Percentiles rank a stretch among this genome's conserved stretches.
These are phyloP conservation scores for Euphydryas editha DNA, from an alignment of 2,888 invertebrate species.

Conservation along the genomic window DNA sequence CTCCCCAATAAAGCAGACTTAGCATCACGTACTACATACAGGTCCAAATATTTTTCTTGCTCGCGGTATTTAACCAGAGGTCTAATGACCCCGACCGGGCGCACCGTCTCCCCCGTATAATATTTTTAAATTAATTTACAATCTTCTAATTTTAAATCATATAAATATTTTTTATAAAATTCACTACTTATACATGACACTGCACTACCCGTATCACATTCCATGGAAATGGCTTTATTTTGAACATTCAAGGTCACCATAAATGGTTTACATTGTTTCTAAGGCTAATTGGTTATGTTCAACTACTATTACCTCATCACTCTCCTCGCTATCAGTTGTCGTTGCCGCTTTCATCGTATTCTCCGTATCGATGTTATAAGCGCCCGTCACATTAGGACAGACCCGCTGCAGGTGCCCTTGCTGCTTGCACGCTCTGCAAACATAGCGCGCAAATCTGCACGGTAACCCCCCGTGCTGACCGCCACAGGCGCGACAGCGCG, in stretches of 20 bases:
- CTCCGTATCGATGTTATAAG: background rate
- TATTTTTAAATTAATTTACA: background rate
- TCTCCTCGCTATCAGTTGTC: background rate
- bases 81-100: background rate
- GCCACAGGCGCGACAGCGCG: slow-evolving; percentile 5
- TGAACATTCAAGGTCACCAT: background rate
- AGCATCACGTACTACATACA: slow-evolving; percentile 12
- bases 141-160: background rate
- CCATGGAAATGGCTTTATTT: background rate
- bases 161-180: background rate
- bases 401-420: slow-evolving; percentile 3
- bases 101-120: slow-evolving; percentile 1
- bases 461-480: background rate
- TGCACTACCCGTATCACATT: background rate
- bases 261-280: background rate
- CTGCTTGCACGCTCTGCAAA: slow-evolving; percentile 4
- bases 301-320: slow-evolving; percentile 1
- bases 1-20: slow-evolving; percentile 14
- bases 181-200: slow-evolving; percentile 6
- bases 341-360: background rate
- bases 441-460: slow-evolving; percentile 5
- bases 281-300: background rate
- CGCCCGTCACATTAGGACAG: slow-evolving; percentile 1
- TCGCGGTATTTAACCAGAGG: slow-evolving; percentile 4
- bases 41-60: background rate